phyloP scores from a whole-genome alignment of 2,888 invertebrate genomes.

The Macaria liturata region DNA sequence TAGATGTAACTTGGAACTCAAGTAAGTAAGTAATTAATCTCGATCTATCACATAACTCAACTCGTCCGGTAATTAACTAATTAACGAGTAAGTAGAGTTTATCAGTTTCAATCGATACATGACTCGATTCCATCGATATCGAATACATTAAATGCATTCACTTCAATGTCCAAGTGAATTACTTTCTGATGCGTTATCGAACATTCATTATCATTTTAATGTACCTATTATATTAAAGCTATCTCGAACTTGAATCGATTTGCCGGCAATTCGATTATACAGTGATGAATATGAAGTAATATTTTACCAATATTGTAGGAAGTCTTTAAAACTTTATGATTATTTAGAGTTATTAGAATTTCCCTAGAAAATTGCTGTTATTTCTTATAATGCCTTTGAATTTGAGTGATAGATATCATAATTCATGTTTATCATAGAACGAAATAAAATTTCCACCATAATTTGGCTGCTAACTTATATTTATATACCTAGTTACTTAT shows the following conservation, averaged over 20 bases:
- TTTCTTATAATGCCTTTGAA: no score
- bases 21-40: no score
- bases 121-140: conserved; percentile 21
- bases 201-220: conserved; percentile 5
- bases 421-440: no score
- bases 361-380: no score
- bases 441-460: no score
- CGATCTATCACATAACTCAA: no score
- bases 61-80: conserved; percentile 12
- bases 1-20: no score
- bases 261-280: no score
- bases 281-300: neutral
- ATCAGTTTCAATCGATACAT: conserved; percentile 20
- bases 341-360: neutral
- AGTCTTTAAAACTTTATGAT: neutral
- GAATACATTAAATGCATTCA: conserved; percentile 27
- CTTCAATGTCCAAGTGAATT: conserved; percentile 15
- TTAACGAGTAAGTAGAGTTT: conserved; percentile 13
- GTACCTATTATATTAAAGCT: neutral
- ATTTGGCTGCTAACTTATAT: no score
- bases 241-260: no score
- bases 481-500: no score
- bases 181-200: conserved; percentile 28
- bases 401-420: no score
- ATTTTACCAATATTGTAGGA: neutral